A percentile compares a stretch with the other conserved stretches of the same genome.
Conservation (phyloP, 2,888 invertebrate genomes). For the Stomorhina lunata region DNA sequence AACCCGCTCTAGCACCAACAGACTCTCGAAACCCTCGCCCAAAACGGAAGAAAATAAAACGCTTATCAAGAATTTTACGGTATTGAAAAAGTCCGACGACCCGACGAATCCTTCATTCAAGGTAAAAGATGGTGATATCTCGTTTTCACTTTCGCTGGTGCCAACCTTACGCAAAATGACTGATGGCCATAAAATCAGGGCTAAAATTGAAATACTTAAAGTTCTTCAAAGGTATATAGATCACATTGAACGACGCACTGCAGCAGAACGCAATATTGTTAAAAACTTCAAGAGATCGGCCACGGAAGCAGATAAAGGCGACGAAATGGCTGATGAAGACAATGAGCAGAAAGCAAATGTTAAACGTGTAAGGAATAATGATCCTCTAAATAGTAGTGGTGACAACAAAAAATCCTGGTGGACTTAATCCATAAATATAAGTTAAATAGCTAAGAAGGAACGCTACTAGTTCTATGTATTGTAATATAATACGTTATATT, state of each 20-base stretch:
- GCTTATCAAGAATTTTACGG: conserved; percentile 19
- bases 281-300: too few species aligned
- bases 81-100: conserved; percentile 20
- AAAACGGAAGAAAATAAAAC: background rate
- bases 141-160: conserved; percentile 53
- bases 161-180: conserved; percentile 51
- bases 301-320: conserved; percentile 15
- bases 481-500: too few species aligned
- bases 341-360: conserved; percentile 45
- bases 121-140: conserved; percentile 57
- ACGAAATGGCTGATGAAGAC: conserved; percentile 50
- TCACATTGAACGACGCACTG: conserved; percentile 3
- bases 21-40: background rate
- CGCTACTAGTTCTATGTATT: too few species aligned
- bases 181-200: conserved; percentile 50
- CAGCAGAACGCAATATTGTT: too few species aligned
- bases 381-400: conserved; percentile 42
- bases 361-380: conserved; percentile 47
- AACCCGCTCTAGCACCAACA: background rate
- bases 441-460: background rate
- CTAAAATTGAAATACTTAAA: conserved; percentile 57
- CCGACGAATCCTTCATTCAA: conserved; percentile 36
- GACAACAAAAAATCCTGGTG: conserved; percentile 56
- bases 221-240: conserved; percentile 45
- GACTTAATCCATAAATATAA: conserved; percentile 30